phyloP scores from a whole-genome alignment of 2,797 vertebrate species.

The Pseudochirops cupreus region DNA sequence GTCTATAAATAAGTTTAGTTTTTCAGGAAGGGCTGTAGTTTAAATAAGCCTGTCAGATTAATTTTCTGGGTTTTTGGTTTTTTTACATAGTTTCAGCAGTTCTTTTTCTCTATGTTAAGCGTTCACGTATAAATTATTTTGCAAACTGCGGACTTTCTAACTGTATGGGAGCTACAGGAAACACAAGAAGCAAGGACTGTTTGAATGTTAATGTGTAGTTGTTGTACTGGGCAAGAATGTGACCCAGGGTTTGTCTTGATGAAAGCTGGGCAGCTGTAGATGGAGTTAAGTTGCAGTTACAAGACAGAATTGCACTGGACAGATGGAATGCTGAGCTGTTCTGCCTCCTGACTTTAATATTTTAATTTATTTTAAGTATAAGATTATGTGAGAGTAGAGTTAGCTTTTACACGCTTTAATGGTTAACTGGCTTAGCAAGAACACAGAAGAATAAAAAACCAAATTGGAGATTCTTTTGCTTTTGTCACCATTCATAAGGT shows the following conservation, averaged over 20 bases:
- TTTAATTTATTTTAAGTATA: constrained; percentile 23
- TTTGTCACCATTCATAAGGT: neutral
- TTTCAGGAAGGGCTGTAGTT: constrained; percentile 43
- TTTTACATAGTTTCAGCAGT: constrained; percentile 33
- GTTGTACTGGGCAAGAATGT: neutral
- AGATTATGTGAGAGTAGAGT: neutral
- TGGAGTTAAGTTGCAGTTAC: constrained; percentile 59
- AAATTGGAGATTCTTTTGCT: constrained; percentile 31
- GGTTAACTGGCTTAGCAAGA: constrained; percentile 32
- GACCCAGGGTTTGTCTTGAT: neutral
- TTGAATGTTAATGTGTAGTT: constrained; percentile 2
- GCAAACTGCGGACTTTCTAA: constrained; percentile 8
- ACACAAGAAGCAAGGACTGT: neutral
- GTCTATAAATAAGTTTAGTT: constrained; percentile 43
- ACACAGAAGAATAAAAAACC: constrained; percentile 37
- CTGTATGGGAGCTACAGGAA: constrained; percentile 30
- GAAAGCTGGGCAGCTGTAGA: constrained; percentile 41
- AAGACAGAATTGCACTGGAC: constrained; percentile 52
- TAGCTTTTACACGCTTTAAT: neutral
- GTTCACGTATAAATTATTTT: constrained; percentile 45
- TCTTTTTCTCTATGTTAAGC: neutral
- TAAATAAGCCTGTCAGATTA: neutral
- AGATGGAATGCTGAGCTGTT: constrained; percentile 44
- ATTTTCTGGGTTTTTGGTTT: neutral
- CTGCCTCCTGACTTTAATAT: constrained; percentile 39